phyloP scores from a whole-genome alignment of 2,113 vertebrate species.

The Platichthys flesus region DNA sequence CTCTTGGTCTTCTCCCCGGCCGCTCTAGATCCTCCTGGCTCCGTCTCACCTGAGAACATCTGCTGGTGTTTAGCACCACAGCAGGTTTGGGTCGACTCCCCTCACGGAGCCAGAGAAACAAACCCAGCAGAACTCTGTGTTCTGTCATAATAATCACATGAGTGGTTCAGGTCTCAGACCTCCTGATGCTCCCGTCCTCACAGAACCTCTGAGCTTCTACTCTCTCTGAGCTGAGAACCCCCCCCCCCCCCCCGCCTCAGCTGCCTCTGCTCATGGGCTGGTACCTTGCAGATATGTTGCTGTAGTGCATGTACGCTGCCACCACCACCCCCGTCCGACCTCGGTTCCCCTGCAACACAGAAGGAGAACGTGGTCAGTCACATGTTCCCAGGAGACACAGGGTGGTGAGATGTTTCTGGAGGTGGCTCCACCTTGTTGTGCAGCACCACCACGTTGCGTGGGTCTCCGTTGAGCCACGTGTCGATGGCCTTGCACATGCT shows the following conservation, averaged over 20 bases:
- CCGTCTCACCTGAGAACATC: slow-evolving; percentile 55
- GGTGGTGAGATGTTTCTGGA: too few relatives aligned
- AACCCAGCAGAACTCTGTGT: slow-evolving; percentile 26
- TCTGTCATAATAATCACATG: slow-evolving; percentile 59
- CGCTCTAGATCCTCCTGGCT: slow-evolving; percentile 38
- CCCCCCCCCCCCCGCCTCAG: background rate
- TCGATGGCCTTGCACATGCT: slow-evolving; percentile 98
- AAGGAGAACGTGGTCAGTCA: background rate
- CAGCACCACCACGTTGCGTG: slow-evolving; percentile 91
- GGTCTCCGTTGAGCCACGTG: slow-evolving; percentile 90
- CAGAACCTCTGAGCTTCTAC: slow-evolving; percentile 3
- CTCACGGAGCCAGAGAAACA: slow-evolving; percentile 47
- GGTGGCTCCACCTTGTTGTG: slow-evolving; percentile 90
- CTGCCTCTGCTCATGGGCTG: background rate
- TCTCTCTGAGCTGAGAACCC: background rate
- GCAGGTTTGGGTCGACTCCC: slow-evolving; percentile 27
- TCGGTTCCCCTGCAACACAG: slow-evolving; percentile 87
- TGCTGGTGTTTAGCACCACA: slow-evolving; percentile 54
- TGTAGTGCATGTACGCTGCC: slow-evolving; percentile 98
- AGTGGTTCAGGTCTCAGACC: slow-evolving; percentile 26
- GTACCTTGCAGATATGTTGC: slow-evolving; percentile 98
- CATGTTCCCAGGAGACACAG: too few relatives aligned
- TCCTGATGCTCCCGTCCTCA: slow-evolving; percentile 34
- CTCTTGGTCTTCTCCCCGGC: slow-evolving; percentile 25
- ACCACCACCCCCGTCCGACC: slow-evolving; percentile 94